Evolutionary conservation across 2,113 vertebrate genomes (phyloP).

Genomic region (Phyllopteryx taeniolatus): DNA sequence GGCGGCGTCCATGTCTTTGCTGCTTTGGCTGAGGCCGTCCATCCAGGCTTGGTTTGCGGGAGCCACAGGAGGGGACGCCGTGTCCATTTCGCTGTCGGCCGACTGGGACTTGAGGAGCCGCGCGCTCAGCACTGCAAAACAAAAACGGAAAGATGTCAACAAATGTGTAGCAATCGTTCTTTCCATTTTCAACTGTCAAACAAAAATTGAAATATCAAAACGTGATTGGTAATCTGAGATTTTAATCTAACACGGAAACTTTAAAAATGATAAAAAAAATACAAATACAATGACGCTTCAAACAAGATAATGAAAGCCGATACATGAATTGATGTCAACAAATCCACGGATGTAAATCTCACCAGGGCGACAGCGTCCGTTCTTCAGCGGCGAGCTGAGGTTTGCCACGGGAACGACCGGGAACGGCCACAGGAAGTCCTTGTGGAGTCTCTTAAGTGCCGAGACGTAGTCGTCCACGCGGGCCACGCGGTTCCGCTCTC

Average conservation of each 20-base stretch:
- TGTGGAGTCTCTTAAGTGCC: constrained; percentile 90
- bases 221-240: too few species aligned
- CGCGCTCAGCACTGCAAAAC: constrained; percentile 76
- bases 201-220: not conserved
- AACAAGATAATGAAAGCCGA: not conserved
- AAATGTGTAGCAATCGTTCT: not conserved
- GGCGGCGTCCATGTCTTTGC: constrained; percentile 82
- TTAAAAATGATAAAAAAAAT: not conserved
- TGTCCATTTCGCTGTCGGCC: constrained; percentile 84
- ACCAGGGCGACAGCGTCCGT: constrained; percentile 89
- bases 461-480: constrained; percentile 87
- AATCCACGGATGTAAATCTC: constrained; percentile 6
- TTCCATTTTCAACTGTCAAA: too few species aligned
- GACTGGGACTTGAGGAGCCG: constrained; percentile 88
- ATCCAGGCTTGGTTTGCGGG: constrained; percentile 85
- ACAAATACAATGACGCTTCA: not conserved
- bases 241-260: too few species aligned
- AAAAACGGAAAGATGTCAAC: not conserved
- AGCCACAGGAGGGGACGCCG: constrained; percentile 62
- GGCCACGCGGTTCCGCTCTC: constrained; percentile 88
- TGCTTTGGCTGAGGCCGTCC: constrained; percentile 70
- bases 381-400: constrained; percentile 88
- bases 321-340: not conserved
- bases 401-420: constrained; percentile 86
- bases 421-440: constrained; percentile 95